phyloP scores from a whole-genome alignment of 2,113 vertebrate species.

The Acrocephalus kingi region DNA sequence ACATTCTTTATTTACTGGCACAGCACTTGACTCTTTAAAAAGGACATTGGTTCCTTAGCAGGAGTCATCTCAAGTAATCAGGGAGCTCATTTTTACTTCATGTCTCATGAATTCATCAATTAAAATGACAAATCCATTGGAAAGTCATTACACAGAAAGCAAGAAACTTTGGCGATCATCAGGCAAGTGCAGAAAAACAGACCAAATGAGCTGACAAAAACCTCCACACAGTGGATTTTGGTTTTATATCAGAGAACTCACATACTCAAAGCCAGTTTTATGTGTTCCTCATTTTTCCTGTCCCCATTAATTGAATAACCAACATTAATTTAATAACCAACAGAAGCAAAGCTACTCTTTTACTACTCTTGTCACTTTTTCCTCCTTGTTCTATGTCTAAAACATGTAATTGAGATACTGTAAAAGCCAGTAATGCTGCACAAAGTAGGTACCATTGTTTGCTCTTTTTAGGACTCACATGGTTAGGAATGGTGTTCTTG shows the following conservation, averaged over 20 bases:
- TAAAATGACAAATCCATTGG: not conserved
- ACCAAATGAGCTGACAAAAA: not conserved
- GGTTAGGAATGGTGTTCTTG: not conserved
- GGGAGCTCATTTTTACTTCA: not conserved
- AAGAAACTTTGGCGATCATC: not conserved
- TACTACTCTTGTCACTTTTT: not conserved
- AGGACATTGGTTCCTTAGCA: not conserved
- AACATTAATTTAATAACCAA: not conserved
- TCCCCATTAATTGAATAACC: not conserved
- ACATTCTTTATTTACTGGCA: not conserved
- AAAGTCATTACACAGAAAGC: not conserved
- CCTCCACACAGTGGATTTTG: not conserved
- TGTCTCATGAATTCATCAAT: not conserved
- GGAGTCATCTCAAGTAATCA: not conserved
- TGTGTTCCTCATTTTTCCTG: not conserved
- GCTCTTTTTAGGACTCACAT: fast-evolving
- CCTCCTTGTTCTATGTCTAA: not conserved
- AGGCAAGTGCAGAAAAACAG: not conserved
- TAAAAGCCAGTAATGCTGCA: not conserved
- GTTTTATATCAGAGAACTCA: not conserved
- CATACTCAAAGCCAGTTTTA: not conserved
- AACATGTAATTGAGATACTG: not conserved
- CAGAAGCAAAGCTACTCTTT: not conserved
- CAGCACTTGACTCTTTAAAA: not conserved
- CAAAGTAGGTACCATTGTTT: not conserved